phyloP scores from a whole-genome alignment of 2,888 invertebrate genomes.

The Coenonympha arcania region DNA sequence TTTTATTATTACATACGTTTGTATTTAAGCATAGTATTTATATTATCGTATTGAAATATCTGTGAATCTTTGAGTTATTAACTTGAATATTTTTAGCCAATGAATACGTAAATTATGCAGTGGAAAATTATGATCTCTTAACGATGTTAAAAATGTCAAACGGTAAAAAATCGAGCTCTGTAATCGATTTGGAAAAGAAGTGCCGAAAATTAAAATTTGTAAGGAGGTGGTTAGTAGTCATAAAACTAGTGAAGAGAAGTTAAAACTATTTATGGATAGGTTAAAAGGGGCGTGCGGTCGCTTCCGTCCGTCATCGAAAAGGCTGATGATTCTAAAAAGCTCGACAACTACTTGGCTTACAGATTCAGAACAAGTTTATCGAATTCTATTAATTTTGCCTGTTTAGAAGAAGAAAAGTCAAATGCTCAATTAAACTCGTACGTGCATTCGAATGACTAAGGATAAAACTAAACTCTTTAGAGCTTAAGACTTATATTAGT shows the following conservation, averaged over 20 bases:
- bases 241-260: constrained; percentile 20
- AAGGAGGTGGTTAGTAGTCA: not conserved
- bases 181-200: constrained; percentile 29
- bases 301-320: constrained; percentile 50
- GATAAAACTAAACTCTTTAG: not conserved
- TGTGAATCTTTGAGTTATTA: too few species aligned
- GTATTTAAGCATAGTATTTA: not conserved
- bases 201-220: constrained; percentile 28
- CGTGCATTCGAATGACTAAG: not conserved
- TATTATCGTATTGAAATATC: too few species aligned
- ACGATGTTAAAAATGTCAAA: constrained; percentile 3
- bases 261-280: constrained; percentile 18
- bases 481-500: not conserved
- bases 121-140: constrained; percentile 15
- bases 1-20: not conserved
- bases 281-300: constrained; percentile 37
- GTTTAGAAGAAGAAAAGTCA: not conserved
- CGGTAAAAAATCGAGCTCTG: constrained; percentile 26
- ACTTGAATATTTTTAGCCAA: too few species aligned
- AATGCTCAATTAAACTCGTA: not conserved
- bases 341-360: not conserved
- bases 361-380: not conserved
- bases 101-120: not conserved
- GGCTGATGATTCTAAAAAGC: constrained; percentile 32
- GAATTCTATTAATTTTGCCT: not conserved